Evolutionary conservation across 2,888 invertebrate genomes (phyloP).

Genomic region (Hypolimnas misippus): DNA sequence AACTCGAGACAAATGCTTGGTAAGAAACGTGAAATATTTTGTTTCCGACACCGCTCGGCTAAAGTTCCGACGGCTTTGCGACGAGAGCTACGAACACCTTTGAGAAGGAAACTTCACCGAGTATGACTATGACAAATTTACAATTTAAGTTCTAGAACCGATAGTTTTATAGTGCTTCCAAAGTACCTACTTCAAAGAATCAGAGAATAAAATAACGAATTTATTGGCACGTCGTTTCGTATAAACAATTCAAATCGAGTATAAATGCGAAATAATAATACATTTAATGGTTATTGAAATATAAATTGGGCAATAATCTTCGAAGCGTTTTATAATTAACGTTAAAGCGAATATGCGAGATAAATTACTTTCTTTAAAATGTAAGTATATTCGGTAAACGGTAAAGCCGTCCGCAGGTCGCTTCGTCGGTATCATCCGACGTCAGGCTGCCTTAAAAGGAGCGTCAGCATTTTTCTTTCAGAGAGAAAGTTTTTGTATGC

Average conservation of each 20-base stretch:
- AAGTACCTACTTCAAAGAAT: neutral
- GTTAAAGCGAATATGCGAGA: slow-evolving; percentile 14
- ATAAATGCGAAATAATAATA: slow-evolving; percentile 1
- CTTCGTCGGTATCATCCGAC: slow-evolving; percentile 55
- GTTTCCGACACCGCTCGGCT: slow-evolving; percentile 40
- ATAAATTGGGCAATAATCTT: slow-evolving; percentile 21
- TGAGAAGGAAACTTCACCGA: slow-evolving; percentile 56
- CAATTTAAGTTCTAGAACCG: slow-evolving; percentile 47
- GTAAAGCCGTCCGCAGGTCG: slow-evolving; percentile 41
- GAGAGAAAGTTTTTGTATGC: slow-evolving; percentile 76
- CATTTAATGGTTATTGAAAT: slow-evolving; percentile 17
- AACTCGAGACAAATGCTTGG: slow-evolving; percentile 64
- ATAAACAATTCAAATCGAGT: neutral
- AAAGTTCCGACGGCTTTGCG: slow-evolving; percentile 44
- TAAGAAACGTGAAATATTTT: slow-evolving; percentile 55
- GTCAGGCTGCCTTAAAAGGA: slow-evolving; percentile 71
- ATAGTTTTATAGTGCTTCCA: slow-evolving; percentile 1
- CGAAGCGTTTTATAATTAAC: slow-evolving; percentile 21
- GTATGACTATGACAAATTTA: slow-evolving; percentile 37
- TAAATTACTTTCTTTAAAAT: slow-evolving; percentile 30
- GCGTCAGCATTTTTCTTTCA: slow-evolving; percentile 65
- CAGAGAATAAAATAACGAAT: neutral
- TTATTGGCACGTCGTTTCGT: neutral
- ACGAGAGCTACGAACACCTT: slow-evolving; percentile 49
- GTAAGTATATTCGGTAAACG: slow-evolving; percentile 25